A percentile compares a stretch with the other conserved stretches of the same genome.
Conservation (phyloP, 2,888 invertebrate genomes). For the Rotaria magnacalcarata region DNA sequence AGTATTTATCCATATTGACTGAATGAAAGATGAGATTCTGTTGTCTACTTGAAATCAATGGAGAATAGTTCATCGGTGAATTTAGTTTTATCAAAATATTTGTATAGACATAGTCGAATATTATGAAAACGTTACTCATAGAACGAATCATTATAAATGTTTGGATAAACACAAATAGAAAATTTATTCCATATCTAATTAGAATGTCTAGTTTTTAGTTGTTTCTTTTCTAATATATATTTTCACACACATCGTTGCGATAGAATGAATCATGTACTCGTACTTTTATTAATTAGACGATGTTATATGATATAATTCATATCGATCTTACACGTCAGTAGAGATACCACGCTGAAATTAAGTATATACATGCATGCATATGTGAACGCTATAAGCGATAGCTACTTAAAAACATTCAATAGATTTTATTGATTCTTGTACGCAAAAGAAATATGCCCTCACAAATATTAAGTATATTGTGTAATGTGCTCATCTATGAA, state of each 20-base stretch:
- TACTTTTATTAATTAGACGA: no score
- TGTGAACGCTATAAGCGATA: no score
- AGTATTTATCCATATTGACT: not conserved
- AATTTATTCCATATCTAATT: not conserved
- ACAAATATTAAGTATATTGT: no score
- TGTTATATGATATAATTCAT: not conserved
- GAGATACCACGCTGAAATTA: not conserved
- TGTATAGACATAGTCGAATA: not conserved
- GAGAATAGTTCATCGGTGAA: not conserved
- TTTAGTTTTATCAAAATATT: not conserved
- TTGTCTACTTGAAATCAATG: no score
- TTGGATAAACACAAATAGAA: not conserved
- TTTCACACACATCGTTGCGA: no score
- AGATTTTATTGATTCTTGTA: no score
- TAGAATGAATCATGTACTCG: no score
- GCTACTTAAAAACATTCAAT: no score
- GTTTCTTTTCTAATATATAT: no score
- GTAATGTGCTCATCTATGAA: no score
- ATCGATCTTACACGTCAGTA: not conserved
- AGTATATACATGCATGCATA: not conserved
- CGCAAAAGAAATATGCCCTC: no score
- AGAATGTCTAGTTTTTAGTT: not conserved
- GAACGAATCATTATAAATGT: not conserved
- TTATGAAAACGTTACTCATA: no score
- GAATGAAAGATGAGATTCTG: not conserved